Evolutionary conservation across 2,113 vertebrate genomes (phyloP).

Genomic region (Crocuta crocuta): DNA sequence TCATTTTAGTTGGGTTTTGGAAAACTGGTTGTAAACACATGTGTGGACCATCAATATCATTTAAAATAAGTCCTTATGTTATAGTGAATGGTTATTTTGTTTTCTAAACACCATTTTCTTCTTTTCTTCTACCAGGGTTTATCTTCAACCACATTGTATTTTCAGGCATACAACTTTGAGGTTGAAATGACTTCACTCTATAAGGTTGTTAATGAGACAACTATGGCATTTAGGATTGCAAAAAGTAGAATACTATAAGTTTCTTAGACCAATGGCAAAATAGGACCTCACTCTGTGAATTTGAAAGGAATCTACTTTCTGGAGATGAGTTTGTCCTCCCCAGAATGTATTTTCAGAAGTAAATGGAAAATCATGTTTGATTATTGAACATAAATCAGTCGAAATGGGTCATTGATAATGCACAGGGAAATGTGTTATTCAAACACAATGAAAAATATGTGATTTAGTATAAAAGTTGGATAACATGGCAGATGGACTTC

Average conservation of each 20-base stretch:
- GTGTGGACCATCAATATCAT: neutral
- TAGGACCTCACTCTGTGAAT: neutral
- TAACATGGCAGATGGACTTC: neutral
- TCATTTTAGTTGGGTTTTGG: neutral
- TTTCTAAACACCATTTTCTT: neutral
- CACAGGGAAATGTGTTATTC: neutral
- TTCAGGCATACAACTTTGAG: neutral
- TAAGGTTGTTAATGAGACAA: neutral
- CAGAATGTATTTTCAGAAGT: neutral
- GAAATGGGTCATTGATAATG: neutral
- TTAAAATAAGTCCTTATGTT: neutral
- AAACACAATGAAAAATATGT: neutral
- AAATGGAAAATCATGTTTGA: neutral
- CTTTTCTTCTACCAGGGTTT: neutral
- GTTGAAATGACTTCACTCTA: neutral
- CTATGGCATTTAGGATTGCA: neutral
- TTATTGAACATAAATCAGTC: neutral
- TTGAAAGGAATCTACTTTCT: neutral
- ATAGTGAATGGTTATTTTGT: neutral
- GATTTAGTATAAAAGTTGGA: neutral
- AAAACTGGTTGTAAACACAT: neutral
- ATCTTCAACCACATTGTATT: neutral
- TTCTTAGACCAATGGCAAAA: neutral
- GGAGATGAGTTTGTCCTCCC: neutral
- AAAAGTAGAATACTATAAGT: neutral